These are phyloP conservation scores for Eristalis intricaria DNA, from an alignment of 2,888 invertebrate genomes.

Conservation along the genomic window DNA sequence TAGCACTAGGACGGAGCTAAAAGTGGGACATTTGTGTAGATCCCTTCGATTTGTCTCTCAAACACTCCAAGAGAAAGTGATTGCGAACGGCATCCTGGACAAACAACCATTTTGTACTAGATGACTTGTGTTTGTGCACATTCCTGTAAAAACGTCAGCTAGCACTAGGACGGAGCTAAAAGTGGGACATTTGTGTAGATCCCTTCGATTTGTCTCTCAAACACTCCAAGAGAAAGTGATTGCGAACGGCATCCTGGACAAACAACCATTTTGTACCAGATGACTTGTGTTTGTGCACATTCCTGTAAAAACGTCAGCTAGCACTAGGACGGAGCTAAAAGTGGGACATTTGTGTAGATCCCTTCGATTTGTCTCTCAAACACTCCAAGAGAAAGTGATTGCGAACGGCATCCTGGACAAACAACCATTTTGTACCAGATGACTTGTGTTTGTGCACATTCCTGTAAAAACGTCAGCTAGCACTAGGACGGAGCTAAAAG, in stretches of 20 bases:
- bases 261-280: not conserved
- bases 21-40: not conserved
- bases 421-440: not conserved
- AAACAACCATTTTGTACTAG: not conserved
- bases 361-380: not conserved
- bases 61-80: constrained; percentile 2
- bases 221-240: not conserved
- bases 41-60: constrained; percentile 11
- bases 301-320: not conserved
- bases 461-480: too few relatives aligned
- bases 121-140: constrained; percentile 15
- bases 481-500: not conserved
- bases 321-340: not conserved
- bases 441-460: not conserved
- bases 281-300: not conserved
- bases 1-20: not conserved
- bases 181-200: not conserved
- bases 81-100: constrained; percentile 13
- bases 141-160: not conserved
- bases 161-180: not conserved
- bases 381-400: not conserved
- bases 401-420: not conserved
- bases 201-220: not conserved
- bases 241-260: not conserved
- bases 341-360: not conserved